Percentiles rank a stretch among this genome's conserved stretches.
phyloP scores from a whole-genome alignment of 2,888 invertebrate species.

The Cantharis rufa region DNA sequence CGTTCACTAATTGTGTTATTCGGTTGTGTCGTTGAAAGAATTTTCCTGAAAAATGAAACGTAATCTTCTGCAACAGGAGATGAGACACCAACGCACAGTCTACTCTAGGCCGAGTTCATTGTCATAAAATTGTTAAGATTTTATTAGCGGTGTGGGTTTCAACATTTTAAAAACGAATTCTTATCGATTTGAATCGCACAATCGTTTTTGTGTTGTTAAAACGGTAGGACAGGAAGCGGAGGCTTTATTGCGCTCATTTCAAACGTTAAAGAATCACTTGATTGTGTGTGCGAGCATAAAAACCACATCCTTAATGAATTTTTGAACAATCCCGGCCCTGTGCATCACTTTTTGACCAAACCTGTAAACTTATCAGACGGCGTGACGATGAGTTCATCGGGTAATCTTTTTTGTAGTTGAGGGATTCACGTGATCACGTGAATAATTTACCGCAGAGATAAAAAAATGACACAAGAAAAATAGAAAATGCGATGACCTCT shows the following conservation, averaged over 20 bases:
- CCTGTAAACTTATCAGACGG: conserved; percentile 34
- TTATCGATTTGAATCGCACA: neutral
- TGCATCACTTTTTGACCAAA: conserved; percentile 21
- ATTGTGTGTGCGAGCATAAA: conserved; percentile 12
- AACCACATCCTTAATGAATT: conserved; percentile 27
- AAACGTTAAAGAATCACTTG: conserved; percentile 7
- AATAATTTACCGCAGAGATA: neutral
- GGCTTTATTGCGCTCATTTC: conserved; percentile 24
- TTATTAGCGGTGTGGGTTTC: neutral
- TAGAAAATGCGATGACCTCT: neutral
- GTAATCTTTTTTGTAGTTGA: neutral
- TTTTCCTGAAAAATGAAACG: conserved; percentile 20
- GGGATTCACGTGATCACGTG: neutral
- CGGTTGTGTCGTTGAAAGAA: conserved; percentile 22
- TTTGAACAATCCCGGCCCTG: conserved; percentile 18
- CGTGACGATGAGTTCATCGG: conserved; percentile 25
- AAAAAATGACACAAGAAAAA: neutral
- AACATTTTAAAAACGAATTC: neutral
- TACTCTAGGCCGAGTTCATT: neutral
- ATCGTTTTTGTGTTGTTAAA: conserved; percentile 14
- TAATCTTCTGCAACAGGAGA: conserved; percentile 16
- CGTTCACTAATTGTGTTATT: conserved; percentile 29
- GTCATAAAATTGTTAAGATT: conserved; percentile 2
- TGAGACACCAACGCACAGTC: conserved; percentile 11
- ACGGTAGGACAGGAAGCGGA: conserved; percentile 18